Evolutionary conservation across 2,797 vertebrate genomes (phyloP).

Genomic region (Schizopygopsis pylzovi): DNA sequence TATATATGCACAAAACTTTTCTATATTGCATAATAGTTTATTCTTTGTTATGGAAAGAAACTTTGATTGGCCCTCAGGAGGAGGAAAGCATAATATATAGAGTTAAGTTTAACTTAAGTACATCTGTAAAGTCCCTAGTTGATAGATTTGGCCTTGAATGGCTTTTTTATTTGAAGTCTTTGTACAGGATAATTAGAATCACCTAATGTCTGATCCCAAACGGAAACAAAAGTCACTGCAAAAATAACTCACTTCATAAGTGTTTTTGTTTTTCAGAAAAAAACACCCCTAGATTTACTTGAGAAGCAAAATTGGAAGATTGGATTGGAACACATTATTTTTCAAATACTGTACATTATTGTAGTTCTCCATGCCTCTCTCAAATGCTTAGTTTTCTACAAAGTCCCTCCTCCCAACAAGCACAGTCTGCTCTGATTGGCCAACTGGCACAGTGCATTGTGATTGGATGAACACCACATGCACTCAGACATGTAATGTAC

Average conservation of each 20-base stretch:
- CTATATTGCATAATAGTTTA: conserved; percentile 8
- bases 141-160: not conserved
- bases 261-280: not conserved
- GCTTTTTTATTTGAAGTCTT: not conserved
- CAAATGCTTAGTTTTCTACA: too few species aligned
- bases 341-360: too few species aligned
- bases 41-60: conserved; percentile 27
- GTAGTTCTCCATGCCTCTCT: too few species aligned
- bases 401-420: too few species aligned
- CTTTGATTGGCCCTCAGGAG: conserved; percentile 35
- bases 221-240: not conserved
- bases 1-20: conserved; percentile 25
- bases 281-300: not conserved
- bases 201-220: not conserved
- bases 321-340: too few species aligned
- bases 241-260: not conserved
- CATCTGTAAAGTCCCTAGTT: conserved; percentile 16
- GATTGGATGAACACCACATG: too few species aligned
- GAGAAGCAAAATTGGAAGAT: not conserved
- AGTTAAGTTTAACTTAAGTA: conserved; percentile 38
- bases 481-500: too few species aligned
- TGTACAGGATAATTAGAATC: not conserved
- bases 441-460: too few species aligned
- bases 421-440: too few species aligned
- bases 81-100: conserved; percentile 22